phyloP scores from a whole-genome alignment of 2,888 invertebrate species.

The Acleris literana region DNA sequence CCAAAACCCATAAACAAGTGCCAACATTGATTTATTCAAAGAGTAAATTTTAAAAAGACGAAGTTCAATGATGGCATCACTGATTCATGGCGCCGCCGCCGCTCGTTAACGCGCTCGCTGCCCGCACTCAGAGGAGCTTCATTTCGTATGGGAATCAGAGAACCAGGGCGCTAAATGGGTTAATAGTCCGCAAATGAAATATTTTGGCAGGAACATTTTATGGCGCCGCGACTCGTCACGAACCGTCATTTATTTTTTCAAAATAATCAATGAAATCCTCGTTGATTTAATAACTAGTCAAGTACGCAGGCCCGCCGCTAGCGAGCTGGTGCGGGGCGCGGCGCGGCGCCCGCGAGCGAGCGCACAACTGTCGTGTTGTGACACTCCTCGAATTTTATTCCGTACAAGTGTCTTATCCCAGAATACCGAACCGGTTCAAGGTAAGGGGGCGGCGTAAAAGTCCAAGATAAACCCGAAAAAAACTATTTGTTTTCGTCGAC shows the following conservation, averaged over 20 bases:
- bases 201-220: not conserved
- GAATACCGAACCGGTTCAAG: constrained; percentile 17
- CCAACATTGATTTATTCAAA: constrained; percentile 7
- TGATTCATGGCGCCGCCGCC: not conserved
- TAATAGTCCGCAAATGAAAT: constrained; percentile 11
- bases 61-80: not conserved
- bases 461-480: constrained; percentile 43
- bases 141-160: too few relatives aligned
- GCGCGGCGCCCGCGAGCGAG: too few relatives aligned
- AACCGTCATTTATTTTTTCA: not conserved
- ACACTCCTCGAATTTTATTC: not conserved
- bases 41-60: constrained; percentile 1
- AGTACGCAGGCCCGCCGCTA: not conserved
- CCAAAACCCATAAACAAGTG: not conserved
- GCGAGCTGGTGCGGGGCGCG: too few relatives aligned
- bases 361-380: too few relatives aligned
- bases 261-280: constrained; percentile 3
- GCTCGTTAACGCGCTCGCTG: too few relatives aligned
- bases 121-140: too few relatives aligned
- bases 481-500: constrained; percentile 55
- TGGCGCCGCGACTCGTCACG: constrained; percentile 4
- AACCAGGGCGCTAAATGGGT: not conserved
- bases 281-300: not conserved
- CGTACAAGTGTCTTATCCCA: not conserved
- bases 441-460: constrained; percentile 34